Evolutionary conservation across 1,140 invertebrate genomes (phyloP), one percentile per base, ranked within the genome.

Genomic region (Dufourea novaeangliae): DNA sequence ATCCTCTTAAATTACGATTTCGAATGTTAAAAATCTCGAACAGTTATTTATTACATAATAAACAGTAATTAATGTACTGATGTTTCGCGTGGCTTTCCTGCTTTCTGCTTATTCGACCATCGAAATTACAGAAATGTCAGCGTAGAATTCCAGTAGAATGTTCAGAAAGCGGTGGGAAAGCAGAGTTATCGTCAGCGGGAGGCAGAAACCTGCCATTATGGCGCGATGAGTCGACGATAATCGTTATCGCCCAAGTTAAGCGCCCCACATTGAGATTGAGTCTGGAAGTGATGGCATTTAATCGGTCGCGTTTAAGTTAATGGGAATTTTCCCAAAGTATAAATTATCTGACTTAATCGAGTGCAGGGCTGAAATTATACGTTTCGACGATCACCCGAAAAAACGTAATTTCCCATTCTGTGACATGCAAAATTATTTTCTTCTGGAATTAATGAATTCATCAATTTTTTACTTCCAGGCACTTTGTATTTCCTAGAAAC

Each of bases 231-330:
- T 81, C 79, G 79, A 74, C 83, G 74, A 85, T 85, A 85, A 81
- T 85, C 82, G 83, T 85, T 84, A 84, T 84, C 82, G 74, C 67
- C 61, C 59, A 78, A 84, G 73, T 84, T 84, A 81, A 85, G 82
- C 74, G 54, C 73, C 67, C 82, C 66, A 74, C 78, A 81, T 81
- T 73, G 66, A 84, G 74, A 84, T 70, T 68, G 68, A 80, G 80
- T 78, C 62, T 29, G 50, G 62, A 61, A 66, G 56, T 70, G 81
- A 64, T 79, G 82, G 79, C 71, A 46, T 84, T 79, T 75, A 83
- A 71, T 71, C 62, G 52, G 27, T 22, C 52, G 61, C 77, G n/a
- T 67, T 29, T 59, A 57, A 73, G 34, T 70, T 66, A 72, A 69
- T 81, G 37, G 52, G 25, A 44, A 14, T 70, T 79, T 78, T 73